Evolutionary conservation across 2,888 invertebrate species (phyloP).

Genomic region (Nowickia ferox): DNA sequence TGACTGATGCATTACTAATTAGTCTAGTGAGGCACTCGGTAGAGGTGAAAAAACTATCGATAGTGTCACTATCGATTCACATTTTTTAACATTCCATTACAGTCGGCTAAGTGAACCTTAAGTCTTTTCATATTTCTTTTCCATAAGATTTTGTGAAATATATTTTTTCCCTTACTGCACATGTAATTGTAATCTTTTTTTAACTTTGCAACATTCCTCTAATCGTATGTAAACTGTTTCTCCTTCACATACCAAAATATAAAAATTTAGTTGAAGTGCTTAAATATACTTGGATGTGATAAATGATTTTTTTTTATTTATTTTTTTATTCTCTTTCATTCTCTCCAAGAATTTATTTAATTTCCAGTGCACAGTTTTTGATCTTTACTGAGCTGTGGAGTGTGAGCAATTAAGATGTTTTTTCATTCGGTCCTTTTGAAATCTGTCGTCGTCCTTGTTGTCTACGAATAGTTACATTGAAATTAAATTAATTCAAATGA

Average conservation of each 20-base stretch:
- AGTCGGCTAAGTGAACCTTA: no score
- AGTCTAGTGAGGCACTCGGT: no score
- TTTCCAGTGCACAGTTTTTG: constrained; percentile 29
- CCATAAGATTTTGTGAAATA: not conserved
- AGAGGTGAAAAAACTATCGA: no score
- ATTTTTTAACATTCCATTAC: no score
- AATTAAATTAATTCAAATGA: constrained; percentile 67
- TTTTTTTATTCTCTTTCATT: not conserved
- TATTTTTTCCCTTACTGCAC: not conserved
- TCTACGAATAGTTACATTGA: constrained; percentile 42
- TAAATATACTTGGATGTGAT: constrained; percentile 49
- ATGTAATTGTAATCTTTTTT: constrained; percentile 32
- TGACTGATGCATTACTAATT: no score
- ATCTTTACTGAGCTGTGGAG: constrained; percentile 12
- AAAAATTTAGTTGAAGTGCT: constrained; percentile 9
- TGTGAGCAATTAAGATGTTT: constrained; percentile 43
- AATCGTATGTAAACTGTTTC: constrained; percentile 19
- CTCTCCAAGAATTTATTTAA: constrained; percentile 26
- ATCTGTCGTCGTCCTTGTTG: constrained; percentile 38
- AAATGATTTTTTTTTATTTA: constrained; percentile 25
- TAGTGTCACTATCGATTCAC: no score
- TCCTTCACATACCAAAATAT: constrained; percentile 6
- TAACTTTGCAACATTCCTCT: constrained; percentile 39
- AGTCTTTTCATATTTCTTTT: no score
- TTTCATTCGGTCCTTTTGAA: constrained; percentile 38